phyloP scores from a whole-genome alignment of 1,140 invertebrate genomes.

The Musca vetustissima region DNA sequence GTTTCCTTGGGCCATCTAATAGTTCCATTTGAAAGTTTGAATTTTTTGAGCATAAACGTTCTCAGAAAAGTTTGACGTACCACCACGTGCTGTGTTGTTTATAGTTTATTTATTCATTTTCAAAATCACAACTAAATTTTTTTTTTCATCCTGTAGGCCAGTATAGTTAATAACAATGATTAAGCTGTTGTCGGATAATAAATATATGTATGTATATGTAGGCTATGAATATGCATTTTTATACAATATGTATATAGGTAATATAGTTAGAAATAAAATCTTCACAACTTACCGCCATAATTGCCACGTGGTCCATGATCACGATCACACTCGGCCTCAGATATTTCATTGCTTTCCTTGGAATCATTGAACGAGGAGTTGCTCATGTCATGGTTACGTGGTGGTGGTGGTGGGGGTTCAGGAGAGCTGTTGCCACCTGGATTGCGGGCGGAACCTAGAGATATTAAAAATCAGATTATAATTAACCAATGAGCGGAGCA shows the following conservation, averaged over 20 bases:
- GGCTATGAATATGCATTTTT: not conserved
- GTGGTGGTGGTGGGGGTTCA: conserved; percentile 80
- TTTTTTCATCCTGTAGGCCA: conserved; percentile 14
- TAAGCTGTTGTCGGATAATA: not conserved
- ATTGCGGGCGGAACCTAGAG: conserved; percentile 67
- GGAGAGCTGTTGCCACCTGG: conserved; percentile 69
- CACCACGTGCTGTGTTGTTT: too few species aligned
- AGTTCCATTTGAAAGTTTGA: too few species aligned
- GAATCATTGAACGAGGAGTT: conserved; percentile 83
- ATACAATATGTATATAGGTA: not conserved
- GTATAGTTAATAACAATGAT: not conserved
- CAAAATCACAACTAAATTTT: not conserved
- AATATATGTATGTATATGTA: not conserved
- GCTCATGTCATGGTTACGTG: conserved; percentile 70
- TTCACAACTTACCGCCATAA: conserved; percentile 68
- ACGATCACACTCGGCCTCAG: conserved; percentile 88
- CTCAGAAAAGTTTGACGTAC: too few species aligned
- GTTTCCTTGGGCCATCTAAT: too few species aligned
- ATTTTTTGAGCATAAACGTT: too few species aligned
- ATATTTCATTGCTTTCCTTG: conserved; percentile 90
- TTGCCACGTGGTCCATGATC: conserved; percentile 72
- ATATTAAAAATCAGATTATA: not conserved
- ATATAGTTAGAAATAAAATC: not conserved
- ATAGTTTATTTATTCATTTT: too few species aligned
- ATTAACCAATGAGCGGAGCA: too few species aligned